These are phyloP conservation scores for Zeugodacus cucurbitae DNA, from an alignment of 1,140 invertebrate species.

Conservation along the genomic window DNA sequence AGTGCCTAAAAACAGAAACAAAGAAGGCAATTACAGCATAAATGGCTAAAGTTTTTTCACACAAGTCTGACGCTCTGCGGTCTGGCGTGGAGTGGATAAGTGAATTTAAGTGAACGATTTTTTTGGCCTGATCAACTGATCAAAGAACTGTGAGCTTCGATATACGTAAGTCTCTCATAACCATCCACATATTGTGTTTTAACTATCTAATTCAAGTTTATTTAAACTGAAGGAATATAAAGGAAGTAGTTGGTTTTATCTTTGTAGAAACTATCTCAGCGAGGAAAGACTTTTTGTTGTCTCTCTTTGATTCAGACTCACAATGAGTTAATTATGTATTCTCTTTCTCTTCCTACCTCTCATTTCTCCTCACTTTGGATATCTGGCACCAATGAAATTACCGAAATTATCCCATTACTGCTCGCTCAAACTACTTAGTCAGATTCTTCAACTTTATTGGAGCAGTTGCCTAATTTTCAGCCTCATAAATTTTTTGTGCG, in stretches of 20 bases:
- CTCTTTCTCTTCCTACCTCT: neutral
- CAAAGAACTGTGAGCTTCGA: too few species aligned
- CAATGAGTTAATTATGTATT: too few species aligned
- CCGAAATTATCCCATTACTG: neutral
- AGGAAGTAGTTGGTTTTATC: too few species aligned
- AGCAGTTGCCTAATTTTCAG: neutral
- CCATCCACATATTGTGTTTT: too few species aligned
- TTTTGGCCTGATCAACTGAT: too few species aligned
- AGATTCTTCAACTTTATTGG: neutral
- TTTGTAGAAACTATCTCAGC: too few species aligned
- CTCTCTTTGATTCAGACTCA: too few species aligned
- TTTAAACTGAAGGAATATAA: too few species aligned
- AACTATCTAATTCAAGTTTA: too few species aligned
- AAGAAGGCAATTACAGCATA: neutral
- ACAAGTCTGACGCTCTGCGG: neutral
- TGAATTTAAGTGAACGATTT: neutral
- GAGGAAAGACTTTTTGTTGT: too few species aligned
- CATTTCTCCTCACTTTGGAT: neutral
- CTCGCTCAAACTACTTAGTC: neutral
- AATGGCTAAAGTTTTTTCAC: conserved; percentile 10
- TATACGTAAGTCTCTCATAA: too few species aligned
- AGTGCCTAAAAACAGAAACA: neutral
- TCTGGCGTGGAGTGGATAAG: neutral
- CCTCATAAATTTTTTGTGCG: neutral
- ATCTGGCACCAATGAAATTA: neutral